Conservation (phyloP, 2,113 vertebrate species). For the Oncorhynchus tshawytscha region DNA sequence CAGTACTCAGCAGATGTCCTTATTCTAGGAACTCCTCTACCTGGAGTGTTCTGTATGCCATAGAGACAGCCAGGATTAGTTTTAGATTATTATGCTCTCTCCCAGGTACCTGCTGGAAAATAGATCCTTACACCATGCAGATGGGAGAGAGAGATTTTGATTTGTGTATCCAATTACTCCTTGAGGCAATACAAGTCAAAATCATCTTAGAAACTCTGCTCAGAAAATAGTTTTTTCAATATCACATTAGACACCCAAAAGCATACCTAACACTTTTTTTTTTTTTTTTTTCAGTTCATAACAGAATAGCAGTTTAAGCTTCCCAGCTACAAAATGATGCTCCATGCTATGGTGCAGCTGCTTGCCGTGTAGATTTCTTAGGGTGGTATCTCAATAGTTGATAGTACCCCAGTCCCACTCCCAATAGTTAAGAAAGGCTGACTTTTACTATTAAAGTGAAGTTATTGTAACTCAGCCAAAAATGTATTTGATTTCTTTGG, state of each 20-base stretch:
- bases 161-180: constrained; percentile 20
- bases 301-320: background rate
- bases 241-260: background rate
- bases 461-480: too few species aligned
- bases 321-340: too few species aligned
- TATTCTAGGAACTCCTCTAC: constrained; percentile 11
- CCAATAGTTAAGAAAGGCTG: too few species aligned
- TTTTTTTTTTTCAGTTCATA: background rate
- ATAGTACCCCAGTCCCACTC: too few species aligned
- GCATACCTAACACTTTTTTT: background rate
- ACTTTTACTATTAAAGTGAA: too few species aligned
- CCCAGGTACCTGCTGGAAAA: background rate
- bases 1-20: constrained; percentile 16
- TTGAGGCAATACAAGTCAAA: constrained; percentile 14
- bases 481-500: background rate
- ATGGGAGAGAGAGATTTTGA: constrained; percentile 7
- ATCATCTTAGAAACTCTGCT: constrained; percentile 19
- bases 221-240: background rate
- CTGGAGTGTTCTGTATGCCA: background rate
- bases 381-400: background rate
- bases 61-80: background rate
- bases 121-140: constrained; percentile 28
- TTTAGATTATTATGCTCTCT: constrained; percentile 12
- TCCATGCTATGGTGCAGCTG: too few species aligned
- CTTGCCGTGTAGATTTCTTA: too few species aligned